These are phyloP conservation scores for Blastobasis lacticolella DNA, from an alignment of 2,888 invertebrate species.

Conservation along the genomic window DNA sequence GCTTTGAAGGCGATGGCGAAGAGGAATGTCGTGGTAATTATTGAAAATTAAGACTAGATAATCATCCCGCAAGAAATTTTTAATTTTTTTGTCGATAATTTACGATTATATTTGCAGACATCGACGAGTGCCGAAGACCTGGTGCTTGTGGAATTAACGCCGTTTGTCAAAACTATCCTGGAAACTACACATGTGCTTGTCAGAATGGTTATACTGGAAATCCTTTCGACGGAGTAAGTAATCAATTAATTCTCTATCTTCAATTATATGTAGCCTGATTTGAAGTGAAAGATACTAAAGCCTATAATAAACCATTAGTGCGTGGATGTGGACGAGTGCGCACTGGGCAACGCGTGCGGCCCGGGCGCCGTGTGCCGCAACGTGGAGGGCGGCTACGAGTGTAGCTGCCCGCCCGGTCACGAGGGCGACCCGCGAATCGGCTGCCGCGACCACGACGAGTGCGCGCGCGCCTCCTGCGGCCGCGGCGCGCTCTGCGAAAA, in stretches of 20 bases:
- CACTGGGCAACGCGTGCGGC: constrained; percentile 81
- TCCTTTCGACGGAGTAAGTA: constrained; percentile 74
- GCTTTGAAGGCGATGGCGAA: constrained; percentile 93
- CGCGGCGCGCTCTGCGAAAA: constrained; percentile 86
- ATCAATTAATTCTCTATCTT: not conserved
- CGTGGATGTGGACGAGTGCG: constrained; percentile 89
- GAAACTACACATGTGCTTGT: constrained; percentile 91
- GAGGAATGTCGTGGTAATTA: constrained; percentile 83
- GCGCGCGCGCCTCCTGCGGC: constrained; percentile 84
- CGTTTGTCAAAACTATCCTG: constrained; percentile 86
- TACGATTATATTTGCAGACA: constrained; percentile 71
- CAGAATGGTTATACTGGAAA: constrained; percentile 89
- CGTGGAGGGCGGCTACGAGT: constrained; percentile 85
- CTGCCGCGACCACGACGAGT: constrained; percentile 85
- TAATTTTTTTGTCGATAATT: not conserved
- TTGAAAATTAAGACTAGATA: not conserved
- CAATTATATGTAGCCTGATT: not conserved
- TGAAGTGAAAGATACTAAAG: no score
- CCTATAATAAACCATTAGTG: constrained; percentile 65
- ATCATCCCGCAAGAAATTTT: not conserved
- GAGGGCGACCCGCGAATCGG: constrained; percentile 85
- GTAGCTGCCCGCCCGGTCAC: constrained; percentile 88
- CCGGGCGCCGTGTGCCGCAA: constrained; percentile 86
- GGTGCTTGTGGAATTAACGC: constrained; percentile 88
- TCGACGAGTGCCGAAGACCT: constrained; percentile 89